Conservation (phyloP, 2,113 vertebrate genomes). For the Callipepla squamata region DNA sequence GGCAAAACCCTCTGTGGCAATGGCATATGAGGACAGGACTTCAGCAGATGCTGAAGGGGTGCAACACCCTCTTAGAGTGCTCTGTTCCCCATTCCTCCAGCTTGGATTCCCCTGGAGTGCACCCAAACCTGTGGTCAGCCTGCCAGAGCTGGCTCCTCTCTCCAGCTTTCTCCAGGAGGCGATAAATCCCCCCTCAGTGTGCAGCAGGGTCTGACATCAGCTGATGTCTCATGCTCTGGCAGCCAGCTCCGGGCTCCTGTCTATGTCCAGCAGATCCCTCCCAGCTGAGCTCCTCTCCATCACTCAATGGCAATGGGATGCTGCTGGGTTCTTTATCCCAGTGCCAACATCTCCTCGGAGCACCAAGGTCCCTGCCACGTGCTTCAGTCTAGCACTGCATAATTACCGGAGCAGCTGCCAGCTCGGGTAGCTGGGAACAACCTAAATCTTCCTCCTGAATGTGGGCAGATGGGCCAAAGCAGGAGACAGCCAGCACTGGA, state of each 20-base stretch:
- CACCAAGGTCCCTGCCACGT: rapidly evolving
- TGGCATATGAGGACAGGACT: neutral
- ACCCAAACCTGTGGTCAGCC: neutral
- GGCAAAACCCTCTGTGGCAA: neutral
- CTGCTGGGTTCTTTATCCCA: neutral
- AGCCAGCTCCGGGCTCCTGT: neutral
- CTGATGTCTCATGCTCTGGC: neutral
- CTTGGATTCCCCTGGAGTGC: neutral
- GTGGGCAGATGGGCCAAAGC: neutral
- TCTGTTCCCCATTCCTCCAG: rapidly evolving
- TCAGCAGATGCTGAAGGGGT: neutral
- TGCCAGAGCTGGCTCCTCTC: neutral
- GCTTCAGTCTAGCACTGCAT: neutral
- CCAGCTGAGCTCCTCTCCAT: neutral
- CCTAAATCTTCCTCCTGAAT: neutral
- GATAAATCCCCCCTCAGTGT: neutral
- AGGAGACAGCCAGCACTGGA: neutral
- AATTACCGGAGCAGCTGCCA: rapidly evolving
- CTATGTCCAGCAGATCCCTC: neutral
- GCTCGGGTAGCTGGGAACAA: neutral
- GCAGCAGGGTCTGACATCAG: neutral
- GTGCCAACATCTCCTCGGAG: rapidly evolving
- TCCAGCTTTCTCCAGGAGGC: neutral
- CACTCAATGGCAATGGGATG: neutral
- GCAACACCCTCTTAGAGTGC: rapidly evolving